These are phyloP conservation scores for Luidia sarsii DNA, from an alignment of 53 echinoderm and acorn worm genomes.

Conservation along the genomic window DNA sequence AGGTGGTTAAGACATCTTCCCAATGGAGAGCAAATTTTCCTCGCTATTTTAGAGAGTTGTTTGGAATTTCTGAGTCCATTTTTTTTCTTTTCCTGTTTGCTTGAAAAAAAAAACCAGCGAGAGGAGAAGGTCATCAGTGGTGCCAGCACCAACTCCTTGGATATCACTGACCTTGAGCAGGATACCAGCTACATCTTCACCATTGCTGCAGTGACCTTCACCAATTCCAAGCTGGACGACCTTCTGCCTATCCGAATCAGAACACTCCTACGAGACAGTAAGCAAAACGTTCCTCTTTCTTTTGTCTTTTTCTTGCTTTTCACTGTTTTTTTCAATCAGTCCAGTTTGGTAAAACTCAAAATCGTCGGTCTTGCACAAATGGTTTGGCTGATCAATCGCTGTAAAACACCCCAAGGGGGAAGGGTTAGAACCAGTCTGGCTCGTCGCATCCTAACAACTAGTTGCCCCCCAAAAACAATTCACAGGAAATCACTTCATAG, in stretches of 20 bases:
- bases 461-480: too few relatives aligned
- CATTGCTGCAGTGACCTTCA: constrained; percentile 53
- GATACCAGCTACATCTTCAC: constrained; percentile 59
- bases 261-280: constrained; percentile 56
- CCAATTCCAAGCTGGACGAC: constrained; percentile 40
- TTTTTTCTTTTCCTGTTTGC: not conserved
- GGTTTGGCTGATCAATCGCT: too few relatives aligned
- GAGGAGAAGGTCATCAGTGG: not conserved
- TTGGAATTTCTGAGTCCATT: not conserved
- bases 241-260: constrained; percentile 31
- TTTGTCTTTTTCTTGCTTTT: too few relatives aligned
- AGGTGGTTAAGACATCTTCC: too few relatives aligned
- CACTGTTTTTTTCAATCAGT: too few relatives aligned
- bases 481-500: too few relatives aligned
- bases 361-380: too few relatives aligned
- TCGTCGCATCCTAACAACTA: too few relatives aligned
- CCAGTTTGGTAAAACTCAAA: too few relatives aligned
- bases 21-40: not conserved
- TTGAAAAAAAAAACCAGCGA: not conserved
- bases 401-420: too few relatives aligned
- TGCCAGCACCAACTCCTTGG: constrained; percentile 6
- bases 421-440: too few relatives aligned
- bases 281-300: not conserved
- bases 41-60: not conserved
- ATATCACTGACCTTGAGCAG: constrained; percentile 6